Base-by-base conservation (phyloP, 2,113 vertebrate genomes). In the Catagonus wagneri region DNA sequence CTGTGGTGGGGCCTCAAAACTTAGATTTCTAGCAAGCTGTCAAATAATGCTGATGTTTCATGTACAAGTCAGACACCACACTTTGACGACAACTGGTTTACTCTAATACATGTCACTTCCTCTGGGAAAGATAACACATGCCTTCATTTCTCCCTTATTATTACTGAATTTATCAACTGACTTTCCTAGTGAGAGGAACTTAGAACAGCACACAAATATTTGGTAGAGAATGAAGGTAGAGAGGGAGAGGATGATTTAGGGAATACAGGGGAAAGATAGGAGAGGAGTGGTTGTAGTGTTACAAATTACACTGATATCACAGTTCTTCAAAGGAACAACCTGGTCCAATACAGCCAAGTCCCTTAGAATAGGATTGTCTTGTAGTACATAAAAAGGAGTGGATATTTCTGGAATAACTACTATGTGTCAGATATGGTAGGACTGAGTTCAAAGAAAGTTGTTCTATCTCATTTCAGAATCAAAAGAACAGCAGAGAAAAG, bases 201-300 rank as follows among this genome's bases (percentile, higher is more conserved):
- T 56, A 76, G 1, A 13, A 8, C 17, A 93, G 7, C 25, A 29
- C 16, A 78, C 8, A 34, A 63, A 75, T 81, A 90, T 63, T 61
- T 93, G 39, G 13, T 87, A 90, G 22, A 86, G 15, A 76, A 93
- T 34, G 2, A 96, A 94, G 56, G 17, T 11, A 87, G 25, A 78
- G 15, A 61, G 44, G 13, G 3, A 81, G 29, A 91, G 19, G 25
- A 66, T 79, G 25, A 36, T 81, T 72, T 89, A 86, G 25, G 14
- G 20, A 81, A 61, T n/a, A 81, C 13, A 78, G 22, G 81, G 52
- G 19, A 23, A 4, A 12, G 39, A 34, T 23, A 81, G 10, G 14
- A 71, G 61, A 92, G 6, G 15, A 78, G 7, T 81, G 32, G 23
- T 16, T 85, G 32, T 27, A 89, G n/a, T 80, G 23, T 52, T 79